Base-by-base conservation (phyloP, 2,797 vertebrate species). In the Geotria australis region DNA sequence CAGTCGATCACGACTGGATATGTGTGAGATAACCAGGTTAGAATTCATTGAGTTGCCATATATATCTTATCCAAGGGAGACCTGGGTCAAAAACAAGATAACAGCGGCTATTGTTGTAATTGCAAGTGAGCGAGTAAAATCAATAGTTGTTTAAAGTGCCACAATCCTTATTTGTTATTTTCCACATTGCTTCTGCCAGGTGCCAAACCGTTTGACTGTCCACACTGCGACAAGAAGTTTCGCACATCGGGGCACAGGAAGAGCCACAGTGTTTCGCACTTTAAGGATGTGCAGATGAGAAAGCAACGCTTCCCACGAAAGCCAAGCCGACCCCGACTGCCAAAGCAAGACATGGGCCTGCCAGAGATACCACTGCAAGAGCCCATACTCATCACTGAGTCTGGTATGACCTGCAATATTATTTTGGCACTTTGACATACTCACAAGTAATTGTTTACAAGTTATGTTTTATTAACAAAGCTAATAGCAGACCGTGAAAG, bases 211-310 rank as follows among this genome's bases (percentile, higher is more conserved):
- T 98, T 96, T 65, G 74, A 83, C 55, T 98, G 91, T 70, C 84
- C 88, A 59, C 88, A 98, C 71, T 98, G 91, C 66, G 86, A 95
- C 68, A 96, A 94, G 70, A 86, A 88, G 61, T 98, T 98, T 57
- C 78, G 91, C 46, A 98, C 91, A 1, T 94, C 91, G 0, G 91
- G 91, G 61, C 91, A 98, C 68, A 76, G 86, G 62, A 98, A 98
- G 71, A 96, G 86, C 2, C 91, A 98, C 46, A 75, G 98, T 3
- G 80, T 84, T 51, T 98, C 89, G 2, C 91, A 98, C 64, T 95
- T 95, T 63, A 96, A 93, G 69, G 85, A 78, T 55, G 68, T 77
- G 0, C 86, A 86, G 59, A 67, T 83, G 55, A 82, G 85, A 64
- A 96, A 85, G 64, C 74, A 86, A 70, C 74, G 83, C 57, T 85